phyloP scores from a whole-genome alignment of 2,113 vertebrate genomes.

The Onychostoma macrolepis region DNA sequence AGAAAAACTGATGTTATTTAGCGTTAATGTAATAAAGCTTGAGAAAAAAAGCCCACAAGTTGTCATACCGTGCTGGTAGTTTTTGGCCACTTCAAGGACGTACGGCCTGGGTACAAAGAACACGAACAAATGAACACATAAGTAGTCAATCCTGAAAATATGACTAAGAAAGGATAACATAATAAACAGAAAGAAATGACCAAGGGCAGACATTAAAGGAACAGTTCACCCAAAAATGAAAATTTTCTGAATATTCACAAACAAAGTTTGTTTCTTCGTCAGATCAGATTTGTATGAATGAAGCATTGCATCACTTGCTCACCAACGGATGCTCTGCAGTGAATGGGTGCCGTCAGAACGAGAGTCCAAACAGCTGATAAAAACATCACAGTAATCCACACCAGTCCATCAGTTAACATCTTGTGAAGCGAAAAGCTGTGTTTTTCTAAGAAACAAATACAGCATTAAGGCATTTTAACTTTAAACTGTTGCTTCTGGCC shows the following conservation, averaged over 20 bases:
- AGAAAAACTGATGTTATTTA: neutral
- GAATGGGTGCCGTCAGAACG: neutral
- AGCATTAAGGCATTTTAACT: neutral
- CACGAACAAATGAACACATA: neutral
- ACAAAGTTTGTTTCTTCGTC: too few relatives aligned
- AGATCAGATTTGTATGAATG: neutral
- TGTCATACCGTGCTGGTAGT: constrained; percentile 76
- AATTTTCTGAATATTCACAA: too few relatives aligned
- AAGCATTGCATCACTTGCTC: neutral
- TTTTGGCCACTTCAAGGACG: constrained; percentile 71
- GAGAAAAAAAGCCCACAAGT: neutral
- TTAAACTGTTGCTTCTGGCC: neutral
- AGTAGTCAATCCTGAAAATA: neutral
- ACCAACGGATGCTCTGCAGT: too few relatives aligned
- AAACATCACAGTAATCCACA: neutral
- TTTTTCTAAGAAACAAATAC: neutral
- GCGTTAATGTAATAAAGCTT: neutral
- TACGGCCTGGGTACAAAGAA: constrained; percentile 67
- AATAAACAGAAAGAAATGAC: neutral
- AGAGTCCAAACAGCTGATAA: neutral
- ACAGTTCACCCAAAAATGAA: too few relatives aligned
- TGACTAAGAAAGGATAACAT: neutral
- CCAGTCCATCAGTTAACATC: neutral
- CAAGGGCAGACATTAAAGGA: neutral
- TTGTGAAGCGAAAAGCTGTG: neutral